A percentile compares a stretch with the other conserved stretches of the same genome.
Evolutionary conservation across 2,888 invertebrate genomes (phyloP).

Genomic region (Dolichomitus sp.): DNA sequence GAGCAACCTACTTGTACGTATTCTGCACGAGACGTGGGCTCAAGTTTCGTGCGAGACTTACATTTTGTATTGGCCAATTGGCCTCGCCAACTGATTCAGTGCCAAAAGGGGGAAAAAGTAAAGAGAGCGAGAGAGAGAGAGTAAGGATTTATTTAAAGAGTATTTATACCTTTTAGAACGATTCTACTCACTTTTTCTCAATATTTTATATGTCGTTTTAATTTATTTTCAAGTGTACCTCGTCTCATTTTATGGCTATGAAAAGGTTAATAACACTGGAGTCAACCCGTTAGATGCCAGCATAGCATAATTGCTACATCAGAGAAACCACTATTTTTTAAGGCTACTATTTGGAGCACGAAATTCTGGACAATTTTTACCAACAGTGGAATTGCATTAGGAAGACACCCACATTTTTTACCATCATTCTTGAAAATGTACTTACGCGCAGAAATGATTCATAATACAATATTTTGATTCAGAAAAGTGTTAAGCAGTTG

Average conservation of each 20-base stretch:
- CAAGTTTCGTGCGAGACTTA: slow-evolving; percentile 47
- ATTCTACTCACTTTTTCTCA: slow-evolving; percentile 7
- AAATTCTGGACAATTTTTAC: too few relatives aligned
- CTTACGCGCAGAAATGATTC: too few relatives aligned
- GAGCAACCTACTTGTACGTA: neutral
- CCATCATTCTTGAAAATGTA: too few relatives aligned
- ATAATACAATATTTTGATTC: neutral
- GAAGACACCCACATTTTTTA: too few relatives aligned
- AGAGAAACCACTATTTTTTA: too few relatives aligned
- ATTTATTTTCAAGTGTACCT: neutral
- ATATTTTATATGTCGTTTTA: neutral
- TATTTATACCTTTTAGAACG: slow-evolving; percentile 21
- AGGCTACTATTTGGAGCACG: too few relatives aligned
- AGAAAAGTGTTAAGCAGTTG: neutral
- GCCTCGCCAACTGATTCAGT: slow-evolving; percentile 23
- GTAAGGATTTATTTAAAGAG: slow-evolving; percentile 10
- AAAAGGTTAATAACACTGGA: neutral
- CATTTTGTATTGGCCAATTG: slow-evolving; percentile 41
- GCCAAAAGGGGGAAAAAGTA: neutral
- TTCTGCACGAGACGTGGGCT: slow-evolving; percentile 29
- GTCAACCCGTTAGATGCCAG: too few relatives aligned
- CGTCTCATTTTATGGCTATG: neutral
- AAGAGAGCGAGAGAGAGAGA: neutral
- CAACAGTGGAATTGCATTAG: too few relatives aligned
- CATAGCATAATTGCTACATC: too few relatives aligned